These are phyloP conservation scores for Periparus ater DNA, from an alignment of 2,797 vertebrate genomes.

Conservation along the genomic window DNA sequence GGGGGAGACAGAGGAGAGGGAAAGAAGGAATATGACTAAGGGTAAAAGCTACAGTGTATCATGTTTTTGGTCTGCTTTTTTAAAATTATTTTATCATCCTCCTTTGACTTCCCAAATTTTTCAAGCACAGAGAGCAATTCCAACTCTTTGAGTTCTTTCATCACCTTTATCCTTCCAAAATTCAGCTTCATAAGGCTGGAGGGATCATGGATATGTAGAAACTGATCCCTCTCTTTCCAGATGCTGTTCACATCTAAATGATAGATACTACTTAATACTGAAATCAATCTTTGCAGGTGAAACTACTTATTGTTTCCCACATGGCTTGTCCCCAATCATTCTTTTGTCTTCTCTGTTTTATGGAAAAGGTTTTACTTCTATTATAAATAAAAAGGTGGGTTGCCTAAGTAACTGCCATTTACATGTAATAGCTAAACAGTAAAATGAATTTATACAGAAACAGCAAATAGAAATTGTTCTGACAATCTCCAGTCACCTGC, in stretches of 20 bases:
- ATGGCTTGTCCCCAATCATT: background rate
- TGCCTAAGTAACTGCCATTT: conserved; percentile 8
- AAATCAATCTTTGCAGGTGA: background rate
- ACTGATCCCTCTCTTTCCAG: background rate
- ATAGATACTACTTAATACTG: background rate
- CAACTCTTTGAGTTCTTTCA: background rate
- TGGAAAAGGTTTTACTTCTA: background rate
- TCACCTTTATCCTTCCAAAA: background rate
- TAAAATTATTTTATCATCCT: background rate
- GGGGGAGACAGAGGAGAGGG: background rate
- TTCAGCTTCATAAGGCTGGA: background rate
- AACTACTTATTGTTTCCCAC: background rate
- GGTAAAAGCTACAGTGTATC: background rate
- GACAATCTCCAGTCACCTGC: background rate
- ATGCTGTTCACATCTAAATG: background rate
- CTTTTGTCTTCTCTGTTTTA: background rate
- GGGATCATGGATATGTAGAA: background rate
- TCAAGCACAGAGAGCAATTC: background rate
- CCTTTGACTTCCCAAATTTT: background rate
- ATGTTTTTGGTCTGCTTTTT: background rate
- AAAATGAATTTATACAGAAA: background rate
- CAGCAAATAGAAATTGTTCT: background rate
- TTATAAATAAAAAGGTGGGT: background rate
- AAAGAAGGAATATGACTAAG: background rate
- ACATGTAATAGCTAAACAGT: background rate